Evolutionary conservation across 2,888 invertebrate genomes (phyloP).

Genomic region (Ctenicera cuprea): DNA sequence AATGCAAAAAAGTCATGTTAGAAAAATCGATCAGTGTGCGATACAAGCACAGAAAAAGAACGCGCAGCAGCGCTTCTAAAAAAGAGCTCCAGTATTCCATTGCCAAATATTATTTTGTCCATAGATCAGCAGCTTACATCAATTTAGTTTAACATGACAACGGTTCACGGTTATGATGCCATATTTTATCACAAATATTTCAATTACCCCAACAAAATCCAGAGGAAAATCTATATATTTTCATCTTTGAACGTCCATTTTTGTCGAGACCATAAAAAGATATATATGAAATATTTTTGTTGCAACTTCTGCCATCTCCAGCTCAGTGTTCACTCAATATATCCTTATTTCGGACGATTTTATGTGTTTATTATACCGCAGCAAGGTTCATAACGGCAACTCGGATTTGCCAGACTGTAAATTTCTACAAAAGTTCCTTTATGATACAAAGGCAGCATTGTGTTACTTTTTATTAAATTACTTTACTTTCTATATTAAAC

Average conservation of each 20-base stretch:
- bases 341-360: constrained; percentile 74
- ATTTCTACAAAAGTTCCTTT: constrained; percentile 67
- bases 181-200: constrained; percentile 71
- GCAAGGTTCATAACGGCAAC: constrained; percentile 71
- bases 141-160: constrained; percentile 70
- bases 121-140: constrained; percentile 62
- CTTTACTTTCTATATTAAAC: constrained; percentile 56
- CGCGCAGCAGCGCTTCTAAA: too few relatives aligned
- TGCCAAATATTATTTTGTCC: constrained; percentile 48
- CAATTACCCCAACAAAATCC: constrained; percentile 68
- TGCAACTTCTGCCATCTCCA: constrained; percentile 66
- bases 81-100: constrained; percentile 33
- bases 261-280: constrained; percentile 69
- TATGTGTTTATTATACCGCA: constrained; percentile 74
- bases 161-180: constrained; percentile 68
- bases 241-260: constrained; percentile 67
- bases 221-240: constrained; percentile 67
- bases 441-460: constrained; percentile 59
- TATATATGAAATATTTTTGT: constrained; percentile 72
- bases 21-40: too few relatives aligned
- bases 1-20: too few relatives aligned
- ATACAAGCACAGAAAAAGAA: too few relatives aligned
- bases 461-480: constrained; percentile 64
- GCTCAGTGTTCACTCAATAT: constrained; percentile 72
- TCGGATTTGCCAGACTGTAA: constrained; percentile 70